phyloP scores from a whole-genome alignment of 2,113 vertebrate genomes.

The Rattus rattus region DNA sequence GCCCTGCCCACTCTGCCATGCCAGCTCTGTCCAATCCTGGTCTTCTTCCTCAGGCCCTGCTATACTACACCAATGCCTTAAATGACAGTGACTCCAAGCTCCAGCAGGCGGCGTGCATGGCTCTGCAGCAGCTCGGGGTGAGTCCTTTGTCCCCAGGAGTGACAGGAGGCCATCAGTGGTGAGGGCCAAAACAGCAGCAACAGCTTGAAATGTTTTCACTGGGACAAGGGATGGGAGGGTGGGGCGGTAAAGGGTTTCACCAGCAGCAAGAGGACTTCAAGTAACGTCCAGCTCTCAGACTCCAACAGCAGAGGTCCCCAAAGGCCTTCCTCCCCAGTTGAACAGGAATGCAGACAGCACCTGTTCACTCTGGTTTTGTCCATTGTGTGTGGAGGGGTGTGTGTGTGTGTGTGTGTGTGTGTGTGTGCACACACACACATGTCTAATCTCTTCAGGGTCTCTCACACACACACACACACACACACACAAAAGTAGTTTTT shows the following conservation, averaged over 20 bases:
- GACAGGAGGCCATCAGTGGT: background rate
- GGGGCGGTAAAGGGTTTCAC: background rate
- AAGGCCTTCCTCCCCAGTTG: background rate
- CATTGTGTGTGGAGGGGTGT: background rate
- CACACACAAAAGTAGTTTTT: background rate
- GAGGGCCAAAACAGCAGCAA: too few species aligned
- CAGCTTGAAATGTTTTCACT: background rate
- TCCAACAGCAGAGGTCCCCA: background rate
- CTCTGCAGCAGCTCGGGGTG: constrained; percentile 93
- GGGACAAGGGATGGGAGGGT: background rate
- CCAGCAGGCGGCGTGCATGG: constrained; percentile 92
- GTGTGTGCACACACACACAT: too few species aligned
- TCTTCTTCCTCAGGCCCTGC: constrained; percentile 86
- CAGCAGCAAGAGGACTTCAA: background rate
- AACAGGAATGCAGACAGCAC: background rate
- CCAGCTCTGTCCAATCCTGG: background rate
- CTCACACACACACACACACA: background rate
- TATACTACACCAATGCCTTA: constrained; percentile 91
- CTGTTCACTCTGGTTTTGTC: background rate
- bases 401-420: background rate
- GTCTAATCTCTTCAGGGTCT: background rate
- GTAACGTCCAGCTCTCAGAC: background rate
- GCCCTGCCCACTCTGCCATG: too few species aligned
- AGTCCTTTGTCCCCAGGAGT: constrained; percentile 37
- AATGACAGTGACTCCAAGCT: constrained; percentile 80